Percentiles rank a stretch among this genome's conserved stretches.
These are phyloP conservation scores for Octomys mimax DNA, from an alignment of 2,797 vertebrate species.

Conservation along the genomic window DNA sequence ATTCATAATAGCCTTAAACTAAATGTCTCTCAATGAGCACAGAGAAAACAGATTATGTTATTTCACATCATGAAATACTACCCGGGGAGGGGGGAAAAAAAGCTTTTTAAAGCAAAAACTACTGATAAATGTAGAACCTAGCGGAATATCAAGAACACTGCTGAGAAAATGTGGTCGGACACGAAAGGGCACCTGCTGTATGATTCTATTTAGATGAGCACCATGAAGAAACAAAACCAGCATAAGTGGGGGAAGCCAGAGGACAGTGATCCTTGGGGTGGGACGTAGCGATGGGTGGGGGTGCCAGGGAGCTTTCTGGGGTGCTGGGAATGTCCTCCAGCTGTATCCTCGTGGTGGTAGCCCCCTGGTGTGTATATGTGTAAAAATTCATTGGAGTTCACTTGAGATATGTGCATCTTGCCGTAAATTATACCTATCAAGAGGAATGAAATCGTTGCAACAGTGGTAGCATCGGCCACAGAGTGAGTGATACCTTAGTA, in stretches of 20 bases:
- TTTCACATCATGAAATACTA: not conserved
- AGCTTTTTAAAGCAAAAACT: not conserved
- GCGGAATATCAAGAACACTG: not conserved
- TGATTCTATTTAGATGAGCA: not conserved
- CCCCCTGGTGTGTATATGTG: not conserved
- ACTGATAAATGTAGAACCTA: not conserved
- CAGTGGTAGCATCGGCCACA: not conserved
- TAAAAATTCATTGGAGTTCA: not conserved
- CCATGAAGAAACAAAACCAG: not conserved
- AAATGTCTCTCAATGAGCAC: not conserved
- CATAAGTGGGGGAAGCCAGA: not conserved
- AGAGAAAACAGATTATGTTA: not conserved
- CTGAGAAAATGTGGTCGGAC: not conserved
- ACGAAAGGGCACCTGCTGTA: not conserved
- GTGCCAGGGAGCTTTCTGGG: fast-evolving
- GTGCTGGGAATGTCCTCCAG: not conserved
- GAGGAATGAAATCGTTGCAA: not conserved
- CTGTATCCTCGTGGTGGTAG: not conserved
- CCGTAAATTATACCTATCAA: not conserved
- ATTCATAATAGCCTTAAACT: not conserved
- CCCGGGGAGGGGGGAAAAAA: not conserved
- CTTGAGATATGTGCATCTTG: not conserved
- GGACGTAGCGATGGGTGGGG: fast-evolving
- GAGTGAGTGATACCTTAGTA: fast-evolving
- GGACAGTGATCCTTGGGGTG: fast-evolving